phyloP scores from a whole-genome alignment of 2,113 vertebrate genomes.

The Brienomyrus longianalis region DNA sequence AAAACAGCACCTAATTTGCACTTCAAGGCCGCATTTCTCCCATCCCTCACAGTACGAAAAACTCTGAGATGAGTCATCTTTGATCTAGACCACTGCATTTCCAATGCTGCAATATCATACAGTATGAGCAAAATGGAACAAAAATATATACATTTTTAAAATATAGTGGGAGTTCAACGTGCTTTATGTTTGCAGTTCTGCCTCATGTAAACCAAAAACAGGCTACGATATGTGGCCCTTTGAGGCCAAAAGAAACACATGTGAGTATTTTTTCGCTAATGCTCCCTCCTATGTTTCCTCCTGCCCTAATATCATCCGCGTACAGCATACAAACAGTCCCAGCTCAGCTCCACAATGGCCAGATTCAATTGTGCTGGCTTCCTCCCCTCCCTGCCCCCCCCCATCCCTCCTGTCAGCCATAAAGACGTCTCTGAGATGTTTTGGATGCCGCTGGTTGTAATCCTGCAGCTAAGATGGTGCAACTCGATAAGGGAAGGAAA shows the following conservation, averaged over 20 bases:
- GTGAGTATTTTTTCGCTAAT: background rate
- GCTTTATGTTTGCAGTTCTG: background rate
- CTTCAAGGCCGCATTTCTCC: background rate
- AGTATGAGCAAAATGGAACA: background rate
- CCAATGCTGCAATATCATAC: background rate
- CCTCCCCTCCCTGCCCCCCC: background rate
- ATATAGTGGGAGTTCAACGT: background rate
- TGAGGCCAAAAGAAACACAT: background rate
- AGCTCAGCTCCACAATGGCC: background rate
- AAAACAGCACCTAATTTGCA: background rate
- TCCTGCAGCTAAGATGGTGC: slow-evolving; percentile 34
- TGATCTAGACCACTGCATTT: background rate
- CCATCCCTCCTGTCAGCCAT: background rate
- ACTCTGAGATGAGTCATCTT: background rate
- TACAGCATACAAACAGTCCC: background rate
- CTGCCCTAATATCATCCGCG: background rate
- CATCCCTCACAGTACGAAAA: background rate
- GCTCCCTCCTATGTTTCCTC: background rate
- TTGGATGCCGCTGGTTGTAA: slow-evolving; percentile 36
- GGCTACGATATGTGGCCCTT: background rate
- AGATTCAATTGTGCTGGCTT: background rate
- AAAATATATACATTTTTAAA: background rate
- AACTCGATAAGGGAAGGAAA: slow-evolving; percentile 43
- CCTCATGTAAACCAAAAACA: background rate
- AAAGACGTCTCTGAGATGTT: slow-evolving; percentile 27